Evolutionary conservation across 2,113 vertebrate species (phyloP).

Genomic region (Nesoenas mayeri): DNA sequence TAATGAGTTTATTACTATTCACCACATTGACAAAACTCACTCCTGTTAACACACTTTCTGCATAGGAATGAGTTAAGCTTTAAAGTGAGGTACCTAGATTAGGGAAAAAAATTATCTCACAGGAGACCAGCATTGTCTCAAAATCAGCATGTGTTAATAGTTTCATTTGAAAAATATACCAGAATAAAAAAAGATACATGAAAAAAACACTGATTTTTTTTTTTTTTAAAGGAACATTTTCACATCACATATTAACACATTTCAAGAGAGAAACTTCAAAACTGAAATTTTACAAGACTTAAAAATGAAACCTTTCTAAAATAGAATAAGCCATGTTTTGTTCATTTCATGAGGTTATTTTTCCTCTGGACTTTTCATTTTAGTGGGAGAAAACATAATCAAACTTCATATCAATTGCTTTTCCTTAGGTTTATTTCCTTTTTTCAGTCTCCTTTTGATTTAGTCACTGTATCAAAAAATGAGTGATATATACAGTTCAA

Average conservation of each 20-base stretch:
- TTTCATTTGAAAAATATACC: background rate
- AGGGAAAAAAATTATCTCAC: background rate
- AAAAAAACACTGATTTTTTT: background rate
- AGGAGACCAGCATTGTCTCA: background rate
- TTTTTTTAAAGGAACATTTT: background rate
- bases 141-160: background rate
- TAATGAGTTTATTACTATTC: background rate
- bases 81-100: background rate
- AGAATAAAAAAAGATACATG: background rate
- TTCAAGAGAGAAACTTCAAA: background rate
- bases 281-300: background rate
- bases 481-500: background rate
- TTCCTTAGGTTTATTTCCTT: background rate
- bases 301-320: background rate
- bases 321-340: background rate
- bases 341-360: background rate
- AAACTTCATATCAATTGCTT: background rate
- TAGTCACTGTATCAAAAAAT: background rate
- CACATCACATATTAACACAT: background rate
- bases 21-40: background rate
- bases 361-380: background rate
- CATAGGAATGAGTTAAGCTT: background rate
- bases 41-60: background rate
- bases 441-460: background rate
- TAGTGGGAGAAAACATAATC: background rate